These are phyloP conservation scores for Tetraneura akinire DNA, from an alignment of 1,140 invertebrate genomes.

Conservation along the genomic window DNA sequence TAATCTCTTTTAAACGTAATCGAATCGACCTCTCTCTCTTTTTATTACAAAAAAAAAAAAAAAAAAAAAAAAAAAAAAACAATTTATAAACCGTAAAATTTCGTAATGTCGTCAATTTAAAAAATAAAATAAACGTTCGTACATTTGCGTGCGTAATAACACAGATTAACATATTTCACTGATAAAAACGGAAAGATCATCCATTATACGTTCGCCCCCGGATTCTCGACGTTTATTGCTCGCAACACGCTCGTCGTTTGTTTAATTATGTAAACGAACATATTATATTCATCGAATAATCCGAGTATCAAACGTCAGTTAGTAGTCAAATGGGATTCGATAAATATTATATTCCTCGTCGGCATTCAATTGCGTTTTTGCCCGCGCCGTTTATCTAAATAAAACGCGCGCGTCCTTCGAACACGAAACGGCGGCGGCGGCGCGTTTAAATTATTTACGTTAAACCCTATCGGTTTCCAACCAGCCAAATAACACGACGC, in stretches of 20 bases:
- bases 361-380: background rate
- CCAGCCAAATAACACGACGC: no score
- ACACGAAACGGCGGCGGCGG: no score
- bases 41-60: no score
- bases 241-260: background rate
- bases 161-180: conserved; percentile 27
- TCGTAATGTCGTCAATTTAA: background rate
- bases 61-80: no score
- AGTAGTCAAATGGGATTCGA: background rate
- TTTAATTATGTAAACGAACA: conserved; percentile 25
- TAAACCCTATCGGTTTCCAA: no score
- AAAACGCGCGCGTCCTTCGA: no score
- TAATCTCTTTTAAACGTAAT: no score
- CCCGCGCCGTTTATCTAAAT: background rate
- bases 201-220: conserved; percentile 15
- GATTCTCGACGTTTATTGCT: conserved; percentile 30
- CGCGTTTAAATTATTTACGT: no score
- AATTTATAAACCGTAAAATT: background rate
- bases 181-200: conserved; percentile 19
- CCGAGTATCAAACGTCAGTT: conserved; percentile 1
- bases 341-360: background rate
- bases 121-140: background rate
- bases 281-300: background rate
- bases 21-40: no score
- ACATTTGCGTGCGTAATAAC: background rate